Conservation (phyloP, 2,797 vertebrate genomes). For the Micropoecilia bifurca region DNA sequence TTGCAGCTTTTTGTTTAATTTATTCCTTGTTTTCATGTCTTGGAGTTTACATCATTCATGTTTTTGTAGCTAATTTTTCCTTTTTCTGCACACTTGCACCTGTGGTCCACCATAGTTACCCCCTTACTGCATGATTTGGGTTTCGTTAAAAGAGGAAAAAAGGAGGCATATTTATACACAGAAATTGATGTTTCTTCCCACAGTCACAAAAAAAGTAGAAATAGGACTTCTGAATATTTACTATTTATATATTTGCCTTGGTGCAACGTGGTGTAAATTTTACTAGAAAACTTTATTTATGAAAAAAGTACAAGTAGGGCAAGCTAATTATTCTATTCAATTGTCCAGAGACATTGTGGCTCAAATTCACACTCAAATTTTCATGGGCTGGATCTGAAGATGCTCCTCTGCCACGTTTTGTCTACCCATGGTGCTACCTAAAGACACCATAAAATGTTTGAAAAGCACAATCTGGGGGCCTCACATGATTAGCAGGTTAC, state of each 20-base stretch:
- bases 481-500: not conserved
- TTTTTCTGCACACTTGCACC: not conserved
- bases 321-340: not conserved
- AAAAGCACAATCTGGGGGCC: not conserved
- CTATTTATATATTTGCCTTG: not conserved
- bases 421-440: not conserved
- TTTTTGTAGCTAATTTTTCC: not conserved
- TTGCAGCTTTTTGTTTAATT: not conserved
- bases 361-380: too few relatives aligned
- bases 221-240: not conserved
- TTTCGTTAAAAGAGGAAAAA: not conserved
- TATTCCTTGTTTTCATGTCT: not conserved
- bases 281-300: not conserved
- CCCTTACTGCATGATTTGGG: not conserved
- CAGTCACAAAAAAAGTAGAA: not conserved
- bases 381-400: not conserved
- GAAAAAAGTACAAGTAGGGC: too few relatives aligned
- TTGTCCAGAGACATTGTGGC: not conserved
- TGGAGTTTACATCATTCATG: not conserved
- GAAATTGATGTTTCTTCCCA: not conserved
- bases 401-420: not conserved
- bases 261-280: not conserved
- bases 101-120: not conserved
- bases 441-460: not conserved
- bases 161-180: not conserved